A percentile compares a stretch with the other conserved stretches of the same genome.
Conservation (phyloP, 2,113 vertebrate genomes). For the Trinectes maculatus region DNA sequence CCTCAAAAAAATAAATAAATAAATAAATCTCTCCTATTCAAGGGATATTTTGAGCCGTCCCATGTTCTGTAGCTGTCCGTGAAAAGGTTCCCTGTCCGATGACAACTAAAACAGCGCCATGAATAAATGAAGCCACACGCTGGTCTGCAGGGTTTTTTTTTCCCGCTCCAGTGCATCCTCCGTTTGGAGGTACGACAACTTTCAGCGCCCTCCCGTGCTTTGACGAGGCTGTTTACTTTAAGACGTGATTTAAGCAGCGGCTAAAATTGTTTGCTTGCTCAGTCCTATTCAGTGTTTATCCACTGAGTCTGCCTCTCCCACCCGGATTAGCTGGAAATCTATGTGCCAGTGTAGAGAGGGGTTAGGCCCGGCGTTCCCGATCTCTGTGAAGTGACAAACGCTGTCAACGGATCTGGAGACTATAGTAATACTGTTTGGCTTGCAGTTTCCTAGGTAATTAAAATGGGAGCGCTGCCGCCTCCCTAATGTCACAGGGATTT, state of each 20-base stretch:
- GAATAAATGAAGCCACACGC: slow-evolving; percentile 69
- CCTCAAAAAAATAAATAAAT: not conserved
- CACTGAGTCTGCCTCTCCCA: slow-evolving; percentile 43
- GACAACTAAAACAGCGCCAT: slow-evolving; percentile 56
- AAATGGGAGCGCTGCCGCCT: slow-evolving; percentile 58
- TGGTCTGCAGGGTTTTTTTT: slow-evolving; percentile 19
- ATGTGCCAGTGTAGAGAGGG: slow-evolving; percentile 58
- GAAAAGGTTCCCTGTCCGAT: slow-evolving; percentile 49
- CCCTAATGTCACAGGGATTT: slow-evolving; percentile 70
- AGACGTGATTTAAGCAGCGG: slow-evolving; percentile 51
- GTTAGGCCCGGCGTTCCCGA: slow-evolving; percentile 61
- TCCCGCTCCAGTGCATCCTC: slow-evolving; percentile 24
- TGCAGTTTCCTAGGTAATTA: slow-evolving; percentile 77
- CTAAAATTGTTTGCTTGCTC: slow-evolving; percentile 68
- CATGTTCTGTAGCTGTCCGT: slow-evolving; percentile 38
- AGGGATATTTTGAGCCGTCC: slow-evolving; percentile 49
- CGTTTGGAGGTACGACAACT: slow-evolving; percentile 38
- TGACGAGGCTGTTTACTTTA: slow-evolving; percentile 60
- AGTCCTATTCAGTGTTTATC: slow-evolving; percentile 62
- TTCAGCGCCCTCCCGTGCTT: slow-evolving; percentile 24
- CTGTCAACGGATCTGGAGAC: slow-evolving; percentile 49
- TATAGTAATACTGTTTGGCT: slow-evolving; percentile 57
- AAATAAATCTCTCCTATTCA: slow-evolving; percentile 34
- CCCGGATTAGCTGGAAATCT: slow-evolving; percentile 67
- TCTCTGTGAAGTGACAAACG: slow-evolving; percentile 60